Base-by-base conservation (phyloP, 1,140 invertebrate species). In the Sinella curviseta region DNA sequence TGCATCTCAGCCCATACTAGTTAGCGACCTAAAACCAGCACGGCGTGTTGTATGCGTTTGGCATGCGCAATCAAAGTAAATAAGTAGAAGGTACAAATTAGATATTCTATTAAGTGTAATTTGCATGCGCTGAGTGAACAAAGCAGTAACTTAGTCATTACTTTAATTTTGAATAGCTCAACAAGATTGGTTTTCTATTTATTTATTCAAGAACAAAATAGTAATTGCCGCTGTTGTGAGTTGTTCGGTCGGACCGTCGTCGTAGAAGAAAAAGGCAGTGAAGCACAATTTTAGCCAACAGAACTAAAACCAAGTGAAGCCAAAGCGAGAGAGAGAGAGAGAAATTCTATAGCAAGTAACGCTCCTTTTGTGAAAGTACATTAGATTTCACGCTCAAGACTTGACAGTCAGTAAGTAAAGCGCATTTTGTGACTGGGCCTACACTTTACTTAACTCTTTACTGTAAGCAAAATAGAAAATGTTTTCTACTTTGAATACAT, bases 161-260 rank as follows among this genome's bases (percentile, higher is more conserved):
- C 65, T 70, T 8, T 70, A 70, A 70, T 70, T 70, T 70, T 31
- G 31, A 70, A n/a, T 33, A n/a, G 12, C 31, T 12, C 26, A 16
- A 70, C 26, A 70, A 70, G 65, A 70, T 70, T 60, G 55, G 55
- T 60, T 60, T 60, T 60, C 55, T 70, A 70, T 70, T 33, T 70
- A 65, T 16, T 65, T 48, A 48, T 48, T 48, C 39, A 48, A 48
- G 39, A n/a, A n/a, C n/a, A 48, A 48, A 48, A 48, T 48, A 12
- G 39, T 48, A 48, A 48, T 48, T 48, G 39, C 39, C 8, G 20
- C 8, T 48, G 39, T 48, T 20, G 39, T 48, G 8, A 48, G 20
- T 48, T 48, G 39, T 8, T 48, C 39, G 39, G 20, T 48, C 39
- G 8, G 39, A 12, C 20, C 39, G 39, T 8, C 8, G 39, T n/a